A percentile compares a stretch with the other conserved stretches of the same genome.
Evolutionary conservation across 1,140 invertebrate genomes (phyloP).

Genomic region (Anastrepha ludens): DNA sequence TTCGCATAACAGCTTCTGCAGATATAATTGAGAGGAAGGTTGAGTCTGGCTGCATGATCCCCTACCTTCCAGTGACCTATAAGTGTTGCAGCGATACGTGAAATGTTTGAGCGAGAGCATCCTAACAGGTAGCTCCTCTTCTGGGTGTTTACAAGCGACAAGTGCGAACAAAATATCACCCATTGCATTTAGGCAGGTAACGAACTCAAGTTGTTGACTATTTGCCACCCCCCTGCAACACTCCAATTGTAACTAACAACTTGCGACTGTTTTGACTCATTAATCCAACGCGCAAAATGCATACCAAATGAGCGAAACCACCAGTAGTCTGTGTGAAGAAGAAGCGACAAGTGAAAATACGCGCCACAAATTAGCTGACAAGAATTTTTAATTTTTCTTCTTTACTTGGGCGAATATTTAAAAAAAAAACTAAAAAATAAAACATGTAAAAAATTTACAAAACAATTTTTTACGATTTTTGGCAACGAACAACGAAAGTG

Average conservation of each 20-base stretch:
- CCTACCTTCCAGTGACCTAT: no score
- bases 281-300: background rate
- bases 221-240: background rate
- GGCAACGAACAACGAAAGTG: conserved; percentile 42
- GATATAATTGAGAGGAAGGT: no score
- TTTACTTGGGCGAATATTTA: background rate
- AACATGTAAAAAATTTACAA: conserved; percentile 41
- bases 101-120: no score
- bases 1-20: no score
- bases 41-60: no score
- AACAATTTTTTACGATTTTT: conserved; percentile 13
- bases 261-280: background rate
- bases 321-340: background rate
- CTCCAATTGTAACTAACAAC: background rate
- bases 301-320: conserved; percentile 43
- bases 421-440: background rate
- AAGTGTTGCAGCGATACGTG: no score
- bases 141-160: no score
- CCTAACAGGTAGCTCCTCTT: no score
- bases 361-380: conserved; percentile 47
- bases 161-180: background rate
- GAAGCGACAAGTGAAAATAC: conserved; percentile 33
- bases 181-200: background rate
- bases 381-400: conserved; percentile 22
- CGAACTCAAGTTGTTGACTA: background rate